Percentiles rank a stretch among this genome's conserved stretches.
phyloP scores from a whole-genome alignment of 2,797 vertebrate species.

The Rhincodon typus region DNA sequence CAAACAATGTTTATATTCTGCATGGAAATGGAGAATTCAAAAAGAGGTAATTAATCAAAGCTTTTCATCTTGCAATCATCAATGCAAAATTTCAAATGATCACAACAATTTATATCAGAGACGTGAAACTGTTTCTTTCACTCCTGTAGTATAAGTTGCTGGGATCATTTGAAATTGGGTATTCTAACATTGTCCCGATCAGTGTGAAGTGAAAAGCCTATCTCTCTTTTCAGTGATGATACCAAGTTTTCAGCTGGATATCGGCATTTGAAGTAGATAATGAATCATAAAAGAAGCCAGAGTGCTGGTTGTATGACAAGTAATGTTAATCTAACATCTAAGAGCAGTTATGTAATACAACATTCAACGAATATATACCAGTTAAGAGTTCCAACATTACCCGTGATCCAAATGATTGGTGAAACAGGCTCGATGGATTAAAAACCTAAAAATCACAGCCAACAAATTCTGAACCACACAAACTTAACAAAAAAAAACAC shows the following conservation, averaged over 20 bases:
- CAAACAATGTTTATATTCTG: neutral
- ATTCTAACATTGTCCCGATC: too few species aligned
- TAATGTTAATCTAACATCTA: neutral
- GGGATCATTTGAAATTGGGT: too few species aligned
- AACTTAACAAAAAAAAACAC: neutral
- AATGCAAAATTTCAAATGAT: too few species aligned
- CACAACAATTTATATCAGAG: too few species aligned
- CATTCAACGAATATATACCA: neutral
- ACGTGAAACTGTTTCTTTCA: too few species aligned
- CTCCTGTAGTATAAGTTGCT: too few species aligned
- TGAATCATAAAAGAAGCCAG: neutral
- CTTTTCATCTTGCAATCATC: too few species aligned
- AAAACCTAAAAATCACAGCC: neutral
- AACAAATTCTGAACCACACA: neutral
- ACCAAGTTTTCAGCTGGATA: too few species aligned
- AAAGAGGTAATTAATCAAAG: too few species aligned
- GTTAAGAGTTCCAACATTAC: neutral
- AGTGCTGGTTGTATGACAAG: neutral
- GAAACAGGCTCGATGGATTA: neutral
- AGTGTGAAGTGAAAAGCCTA: too few species aligned
- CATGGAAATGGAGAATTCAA: neutral
- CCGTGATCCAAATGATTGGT: neutral
- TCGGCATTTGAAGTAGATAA: too few species aligned
- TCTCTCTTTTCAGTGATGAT: too few species aligned
- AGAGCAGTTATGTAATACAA: neutral